Conservation (phyloP, 64 coral and sea anemone species). For the Acropora yongei region DNA sequence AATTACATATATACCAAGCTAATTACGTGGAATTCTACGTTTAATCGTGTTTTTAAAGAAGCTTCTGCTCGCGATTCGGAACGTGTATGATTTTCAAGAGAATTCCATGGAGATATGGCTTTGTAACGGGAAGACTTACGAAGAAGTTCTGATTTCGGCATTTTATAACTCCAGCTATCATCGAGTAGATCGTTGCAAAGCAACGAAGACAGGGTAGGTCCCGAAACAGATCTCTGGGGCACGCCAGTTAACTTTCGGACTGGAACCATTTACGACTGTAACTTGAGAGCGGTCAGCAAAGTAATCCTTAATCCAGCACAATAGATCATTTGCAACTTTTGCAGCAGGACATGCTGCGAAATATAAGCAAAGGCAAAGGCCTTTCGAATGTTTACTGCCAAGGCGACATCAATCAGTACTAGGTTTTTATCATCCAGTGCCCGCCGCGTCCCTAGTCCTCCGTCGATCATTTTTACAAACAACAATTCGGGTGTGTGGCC, state of each 20-base stretch:
- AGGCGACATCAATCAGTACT: constrained; percentile 15
- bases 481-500: background rate
- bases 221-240: constrained; percentile 42
- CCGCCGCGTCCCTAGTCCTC: constrained; percentile 1
- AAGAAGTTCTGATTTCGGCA: background rate
- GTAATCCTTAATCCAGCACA: constrained; percentile 47
- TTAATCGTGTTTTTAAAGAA: too few relatives aligned
- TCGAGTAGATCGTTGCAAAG: constrained; percentile 7
- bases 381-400: constrained; percentile 39
- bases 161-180: background rate
- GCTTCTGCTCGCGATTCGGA: too few relatives aligned
- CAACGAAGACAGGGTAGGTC: constrained; percentile 28
- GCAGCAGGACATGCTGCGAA: constrained; percentile 5
- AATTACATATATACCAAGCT: too few relatives aligned
- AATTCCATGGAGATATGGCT: too few relatives aligned
- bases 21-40: too few relatives aligned
- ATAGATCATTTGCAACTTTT: constrained; percentile 38
- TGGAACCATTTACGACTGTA: constrained; percentile 9
- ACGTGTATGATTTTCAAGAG: too few relatives aligned
- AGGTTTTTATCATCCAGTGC: background rate
- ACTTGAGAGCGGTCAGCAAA: constrained; percentile 19
- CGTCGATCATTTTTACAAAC: constrained; percentile 18
- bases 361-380: constrained; percentile 62
- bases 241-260: constrained; percentile 25
- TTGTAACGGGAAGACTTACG: too few relatives aligned